phyloP scores from a whole-genome alignment of 2,113 vertebrate genomes.

The Hypocryptadius cinnamomeus region DNA sequence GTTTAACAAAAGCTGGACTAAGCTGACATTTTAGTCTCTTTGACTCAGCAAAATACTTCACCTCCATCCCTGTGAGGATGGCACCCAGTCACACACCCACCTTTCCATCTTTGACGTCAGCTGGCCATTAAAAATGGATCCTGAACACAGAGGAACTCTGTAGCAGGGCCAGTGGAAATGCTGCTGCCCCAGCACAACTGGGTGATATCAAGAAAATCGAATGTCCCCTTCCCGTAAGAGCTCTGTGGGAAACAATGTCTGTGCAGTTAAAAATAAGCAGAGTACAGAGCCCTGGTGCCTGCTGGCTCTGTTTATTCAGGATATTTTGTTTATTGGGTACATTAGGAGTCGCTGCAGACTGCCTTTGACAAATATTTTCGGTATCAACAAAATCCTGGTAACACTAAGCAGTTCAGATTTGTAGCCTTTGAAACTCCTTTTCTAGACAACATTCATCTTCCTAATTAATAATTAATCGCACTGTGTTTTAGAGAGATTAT shows the following conservation, averaged over 20 bases:
- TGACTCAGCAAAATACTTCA: background rate
- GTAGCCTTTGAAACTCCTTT: slow-evolving; percentile 54
- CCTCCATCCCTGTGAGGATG: background rate
- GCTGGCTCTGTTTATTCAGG: background rate
- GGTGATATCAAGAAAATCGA: background rate
- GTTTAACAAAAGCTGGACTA: background rate
- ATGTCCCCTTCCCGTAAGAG: background rate
- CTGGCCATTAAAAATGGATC: background rate
- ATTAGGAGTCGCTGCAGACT: slow-evolving; percentile 23
- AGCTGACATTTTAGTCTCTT: background rate
- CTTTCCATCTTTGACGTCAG: background rate
- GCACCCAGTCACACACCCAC: background rate
- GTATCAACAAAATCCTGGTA: slow-evolving; percentile 31
- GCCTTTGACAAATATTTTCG: slow-evolving; percentile 54
- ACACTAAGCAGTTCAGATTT: background rate
- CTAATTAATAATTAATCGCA: slow-evolving; percentile 72
- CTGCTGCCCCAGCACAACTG: background rate
- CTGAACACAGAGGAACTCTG: background rate
- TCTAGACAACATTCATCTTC: slow-evolving; percentile 65
- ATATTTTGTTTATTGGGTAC: slow-evolving; percentile 20
- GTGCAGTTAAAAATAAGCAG: background rate
- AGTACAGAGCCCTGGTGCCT: background rate
- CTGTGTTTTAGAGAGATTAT: slow-evolving; percentile 68
- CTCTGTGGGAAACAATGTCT: background rate
- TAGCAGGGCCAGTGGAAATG: background rate